Percentiles rank a stretch among this genome's conserved stretches.
Evolutionary conservation across 2,113 vertebrate species (phyloP).

Genomic region (Mohoua ochrocephala): DNA sequence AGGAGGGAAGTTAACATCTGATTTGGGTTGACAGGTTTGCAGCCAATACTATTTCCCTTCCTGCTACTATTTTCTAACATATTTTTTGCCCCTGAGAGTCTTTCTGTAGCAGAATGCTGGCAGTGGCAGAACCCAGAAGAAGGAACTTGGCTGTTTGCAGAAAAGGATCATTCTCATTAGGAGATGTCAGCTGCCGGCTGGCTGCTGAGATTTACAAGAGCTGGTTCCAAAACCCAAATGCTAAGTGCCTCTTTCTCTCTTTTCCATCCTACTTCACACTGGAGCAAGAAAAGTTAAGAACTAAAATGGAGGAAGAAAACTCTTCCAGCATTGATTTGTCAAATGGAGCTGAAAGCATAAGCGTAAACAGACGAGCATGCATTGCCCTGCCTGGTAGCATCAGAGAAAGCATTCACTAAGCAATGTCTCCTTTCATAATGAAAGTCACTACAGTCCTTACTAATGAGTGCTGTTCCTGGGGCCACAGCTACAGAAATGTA

Average conservation of each 20-base stretch:
- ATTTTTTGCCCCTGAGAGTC: not conserved
- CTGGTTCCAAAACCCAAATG: not conserved
- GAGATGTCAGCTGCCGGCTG: not conserved
- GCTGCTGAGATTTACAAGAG: conserved; percentile 2
- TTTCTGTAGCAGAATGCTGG: not conserved
- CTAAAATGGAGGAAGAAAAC: not conserved
- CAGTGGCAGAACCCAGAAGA: not conserved
- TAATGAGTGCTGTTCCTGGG: not conserved
- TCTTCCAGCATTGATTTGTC: not conserved
- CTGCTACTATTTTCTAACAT: not conserved
- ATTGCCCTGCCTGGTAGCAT: not conserved
- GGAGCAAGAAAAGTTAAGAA: not conserved
- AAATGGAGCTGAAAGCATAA: not conserved
- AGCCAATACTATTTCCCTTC: not conserved
- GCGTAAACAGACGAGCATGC: not conserved
- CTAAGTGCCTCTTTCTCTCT: not conserved
- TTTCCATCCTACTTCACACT: not conserved
- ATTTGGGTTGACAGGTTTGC: conserved; percentile 18
- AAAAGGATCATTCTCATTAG: conserved; percentile 15
- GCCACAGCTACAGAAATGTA: not conserved
- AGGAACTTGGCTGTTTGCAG: not conserved
- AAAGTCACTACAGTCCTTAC: not conserved
- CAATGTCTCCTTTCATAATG: not conserved
- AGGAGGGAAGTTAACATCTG: not conserved
- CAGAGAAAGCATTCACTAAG: not conserved